Evolutionary conservation across 2,888 invertebrate genomes (phyloP).

Genomic region (Meteorus colon): DNA sequence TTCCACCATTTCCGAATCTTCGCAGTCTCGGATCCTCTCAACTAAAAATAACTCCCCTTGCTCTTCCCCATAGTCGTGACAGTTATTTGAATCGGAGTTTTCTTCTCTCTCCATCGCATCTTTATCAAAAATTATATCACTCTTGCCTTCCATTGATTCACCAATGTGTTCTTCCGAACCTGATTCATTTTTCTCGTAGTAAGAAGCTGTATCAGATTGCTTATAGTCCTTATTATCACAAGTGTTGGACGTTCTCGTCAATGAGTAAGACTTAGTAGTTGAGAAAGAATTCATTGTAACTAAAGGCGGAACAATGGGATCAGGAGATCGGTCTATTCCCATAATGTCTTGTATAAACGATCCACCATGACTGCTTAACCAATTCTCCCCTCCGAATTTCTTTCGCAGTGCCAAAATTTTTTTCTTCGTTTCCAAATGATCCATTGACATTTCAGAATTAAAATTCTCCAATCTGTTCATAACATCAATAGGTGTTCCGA

Average conservation of each 20-base stretch:
- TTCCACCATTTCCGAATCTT: conserved; percentile 67
- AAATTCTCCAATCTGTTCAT: background rate
- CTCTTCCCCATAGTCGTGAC: conserved; percentile 65
- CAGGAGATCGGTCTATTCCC: conserved; percentile 72
- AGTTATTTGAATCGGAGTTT: conserved; percentile 37
- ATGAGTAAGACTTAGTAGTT: conserved; percentile 9
- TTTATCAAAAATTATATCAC: background rate
- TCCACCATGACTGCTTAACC: conserved; percentile 77
- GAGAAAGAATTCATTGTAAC: conserved; percentile 45
- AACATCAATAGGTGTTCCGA: conserved; percentile 37
- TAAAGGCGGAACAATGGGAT: conserved; percentile 55
- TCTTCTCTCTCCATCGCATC: conserved; percentile 21
- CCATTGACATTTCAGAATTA: conserved; percentile 66
- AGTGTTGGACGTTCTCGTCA: background rate
- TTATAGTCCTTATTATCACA: background rate
- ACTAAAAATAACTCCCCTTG: conserved; percentile 68
- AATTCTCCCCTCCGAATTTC: conserved; percentile 77
- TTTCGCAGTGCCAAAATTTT: conserved; percentile 77
- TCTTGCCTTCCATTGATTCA: conserved; percentile 53
- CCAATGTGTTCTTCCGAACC: conserved; percentile 58
- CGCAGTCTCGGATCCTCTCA: conserved; percentile 67
- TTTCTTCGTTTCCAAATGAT: conserved; percentile 77
- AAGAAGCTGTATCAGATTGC: background rate
- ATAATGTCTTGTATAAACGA: conserved; percentile 76
- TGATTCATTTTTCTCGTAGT: background rate